A percentile compares a stretch with the other conserved stretches of the same genome.
Evolutionary conservation across 1,140 invertebrate genomes (phyloP).

Genomic region (Tetramorium parvispinum): DNA sequence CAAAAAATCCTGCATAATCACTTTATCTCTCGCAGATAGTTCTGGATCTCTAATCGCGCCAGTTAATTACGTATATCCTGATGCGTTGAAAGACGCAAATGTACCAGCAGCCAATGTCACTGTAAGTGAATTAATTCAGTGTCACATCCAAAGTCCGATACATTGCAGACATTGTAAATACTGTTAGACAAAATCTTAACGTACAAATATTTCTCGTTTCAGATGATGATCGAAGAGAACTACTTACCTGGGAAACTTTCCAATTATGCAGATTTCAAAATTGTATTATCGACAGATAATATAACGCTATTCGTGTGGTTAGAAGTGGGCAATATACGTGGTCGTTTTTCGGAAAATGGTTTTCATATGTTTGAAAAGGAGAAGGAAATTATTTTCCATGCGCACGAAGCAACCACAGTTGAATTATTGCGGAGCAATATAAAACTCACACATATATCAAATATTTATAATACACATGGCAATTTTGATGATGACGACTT

Average conservation of each 20-base stretch:
- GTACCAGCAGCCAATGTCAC: conserved; percentile 72
- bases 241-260: conserved; percentile 63
- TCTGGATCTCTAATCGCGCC: conserved; percentile 77
- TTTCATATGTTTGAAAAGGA: conserved; percentile 84
- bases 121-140: conserved; percentile 65
- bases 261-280: conserved; percentile 73
- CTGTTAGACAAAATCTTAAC: conserved; percentile 6
- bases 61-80: conserved; percentile 83
- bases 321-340: conserved; percentile 83
- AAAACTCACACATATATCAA: conserved; percentile 75
- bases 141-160: background rate
- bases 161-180: background rate
- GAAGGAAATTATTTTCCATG: conserved; percentile 74
- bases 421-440: conserved; percentile 69
- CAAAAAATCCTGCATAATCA: conserved; percentile 79
- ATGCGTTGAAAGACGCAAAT: conserved; percentile 69
- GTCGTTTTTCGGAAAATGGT: conserved; percentile 89
- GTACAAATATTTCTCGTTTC: conserved; percentile 37
- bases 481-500: conserved; percentile 15
- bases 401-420: conserved; percentile 59
- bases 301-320: conserved; percentile 90
- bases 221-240: conserved; percentile 67
- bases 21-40: conserved; percentile 72
- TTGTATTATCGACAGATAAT: conserved; percentile 83
- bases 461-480: conserved; percentile 71